Base-by-base conservation (phyloP, 2,888 invertebrate species). In the Drosophila meridiana region DNA sequence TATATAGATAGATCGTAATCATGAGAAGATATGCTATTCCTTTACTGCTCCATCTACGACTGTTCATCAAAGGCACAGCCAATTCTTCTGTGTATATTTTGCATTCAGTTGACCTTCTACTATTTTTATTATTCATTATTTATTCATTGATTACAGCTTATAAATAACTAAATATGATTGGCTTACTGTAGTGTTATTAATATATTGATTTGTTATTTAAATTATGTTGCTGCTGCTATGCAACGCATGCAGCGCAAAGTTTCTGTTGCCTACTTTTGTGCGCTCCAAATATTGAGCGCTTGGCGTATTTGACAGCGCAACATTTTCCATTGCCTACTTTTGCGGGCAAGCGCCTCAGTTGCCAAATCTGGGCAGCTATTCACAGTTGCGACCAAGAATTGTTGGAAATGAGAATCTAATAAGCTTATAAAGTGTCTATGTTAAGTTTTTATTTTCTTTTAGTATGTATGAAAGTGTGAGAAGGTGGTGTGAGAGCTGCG, bases 211-310 rank as follows among this genome's bases (percentile, higher is more conserved):
- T 20, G 20, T 20, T 20, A 20, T 20, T 20, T 20, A 20, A 20
- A 20, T 20, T 20, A 20, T 20, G 20, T 20, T 1, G 20, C 20
- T 20, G 20, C 20, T 20, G 20, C 20, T 20, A 20, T 20, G 20
- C 20, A 20, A 20, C 20, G 20, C 20, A 20, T 20, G 5, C 14
- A 14, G 38, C 2, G 13, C 14, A 0, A 40, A 40, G 8, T 8
- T n/a, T 70, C 0, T 32, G 50, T 66, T 65, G 78, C 75, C 52
- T 71, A 77, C 65, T 75, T 77, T 71, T 43, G 2, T 4, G 69
- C 58, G n/a, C 7, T 8, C 9, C 0, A 2, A 8, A 50, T 2
- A 30, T 13, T 20, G 5, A n/a, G 28, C 14, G 14, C 40, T 2
- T 9, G 4, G 40, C 14, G 4, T 2, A 40, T 14, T 40, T 14